phyloP scores from a whole-genome alignment of 2,888 invertebrate genomes.

The Caradrina clavipalpis region DNA sequence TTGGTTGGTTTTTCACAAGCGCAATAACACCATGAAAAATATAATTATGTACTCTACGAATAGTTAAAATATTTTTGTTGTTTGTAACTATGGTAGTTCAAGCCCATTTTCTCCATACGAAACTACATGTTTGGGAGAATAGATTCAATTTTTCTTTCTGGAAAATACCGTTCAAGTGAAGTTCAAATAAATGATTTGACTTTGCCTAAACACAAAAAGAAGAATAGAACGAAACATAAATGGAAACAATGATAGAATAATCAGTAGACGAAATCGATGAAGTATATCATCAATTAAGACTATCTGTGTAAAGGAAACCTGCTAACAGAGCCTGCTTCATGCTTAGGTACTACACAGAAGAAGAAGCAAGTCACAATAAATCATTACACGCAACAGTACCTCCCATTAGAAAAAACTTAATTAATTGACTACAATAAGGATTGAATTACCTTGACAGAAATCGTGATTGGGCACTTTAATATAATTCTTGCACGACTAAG shows the following conservation, averaged over 20 bases:
- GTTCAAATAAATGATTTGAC: too few species aligned
- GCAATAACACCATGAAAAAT: constrained; percentile 7
- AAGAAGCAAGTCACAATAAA: constrained; percentile 5
- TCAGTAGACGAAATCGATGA: background rate
- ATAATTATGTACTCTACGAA: background rate
- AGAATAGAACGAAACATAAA: background rate
- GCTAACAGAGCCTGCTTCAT: background rate
- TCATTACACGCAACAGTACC: constrained; percentile 20
- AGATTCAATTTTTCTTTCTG: background rate
- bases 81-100: background rate
- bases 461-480: constrained; percentile 26
- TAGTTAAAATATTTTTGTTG: background rate
- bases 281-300: background rate
- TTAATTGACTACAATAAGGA: constrained; percentile 25
- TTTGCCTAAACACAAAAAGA: background rate
- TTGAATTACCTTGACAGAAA: constrained; percentile 34
- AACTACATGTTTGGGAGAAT: background rate
- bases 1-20: constrained; percentile 9
- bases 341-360: background rate
- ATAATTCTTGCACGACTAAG: constrained; percentile 10
- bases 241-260: too few species aligned
- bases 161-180: too few species aligned
- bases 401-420: constrained; percentile 10
- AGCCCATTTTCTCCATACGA: background rate
- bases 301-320: background rate